Conservation (phyloP, 2,888 invertebrate genomes). For the Chironomus riparius region DNA sequence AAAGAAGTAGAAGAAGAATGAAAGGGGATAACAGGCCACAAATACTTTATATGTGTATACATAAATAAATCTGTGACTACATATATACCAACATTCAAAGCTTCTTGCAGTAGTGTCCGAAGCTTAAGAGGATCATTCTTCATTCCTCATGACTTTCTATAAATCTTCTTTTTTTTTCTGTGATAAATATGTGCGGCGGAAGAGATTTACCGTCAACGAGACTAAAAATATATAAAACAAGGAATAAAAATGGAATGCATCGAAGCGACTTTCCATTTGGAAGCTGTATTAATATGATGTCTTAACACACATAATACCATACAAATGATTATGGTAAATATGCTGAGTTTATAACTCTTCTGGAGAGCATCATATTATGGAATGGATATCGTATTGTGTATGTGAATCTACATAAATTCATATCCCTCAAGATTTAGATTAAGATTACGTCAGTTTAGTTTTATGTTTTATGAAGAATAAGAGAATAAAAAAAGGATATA, state of each 20-base stretch:
- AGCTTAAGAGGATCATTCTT: background rate
- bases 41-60: too few relatives aligned
- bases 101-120: too few relatives aligned
- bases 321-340: conserved; percentile 1
- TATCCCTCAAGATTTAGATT: background rate
- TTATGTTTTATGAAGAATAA: background rate
- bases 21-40: too few relatives aligned
- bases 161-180: background rate
- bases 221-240: background rate
- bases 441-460: background rate
- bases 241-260: too few relatives aligned
- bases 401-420: background rate
- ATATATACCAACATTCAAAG: too few relatives aligned
- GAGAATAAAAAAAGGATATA: too few relatives aligned
- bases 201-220: background rate
- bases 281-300: conserved; percentile 11
- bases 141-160: background rate
- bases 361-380: too few relatives aligned
- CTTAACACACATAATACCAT: background rate
- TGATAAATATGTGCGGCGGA: background rate
- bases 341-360: background rate
- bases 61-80: too few relatives aligned
- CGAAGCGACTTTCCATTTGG: too few relatives aligned
- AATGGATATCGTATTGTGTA: too few relatives aligned
- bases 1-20: too few relatives aligned